phyloP scores from a whole-genome alignment of 2,113 vertebrate genomes.

The Hippocampus zosterae region DNA sequence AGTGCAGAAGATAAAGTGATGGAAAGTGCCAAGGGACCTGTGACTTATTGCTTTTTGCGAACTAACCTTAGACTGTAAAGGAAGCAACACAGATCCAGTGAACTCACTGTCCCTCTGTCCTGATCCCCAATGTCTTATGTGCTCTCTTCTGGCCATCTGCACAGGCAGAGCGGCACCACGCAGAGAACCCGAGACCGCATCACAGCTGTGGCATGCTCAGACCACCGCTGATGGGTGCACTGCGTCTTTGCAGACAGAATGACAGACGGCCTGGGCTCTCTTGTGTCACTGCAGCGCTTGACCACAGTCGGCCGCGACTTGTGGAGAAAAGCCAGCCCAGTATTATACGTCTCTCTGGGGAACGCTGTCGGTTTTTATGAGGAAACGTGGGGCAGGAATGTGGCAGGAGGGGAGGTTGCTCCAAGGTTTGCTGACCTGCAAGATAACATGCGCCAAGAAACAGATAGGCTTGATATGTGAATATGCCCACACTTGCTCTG shows the following conservation, averaged over 20 bases:
- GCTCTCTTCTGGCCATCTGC: constrained; percentile 34
- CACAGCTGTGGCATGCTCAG: constrained; percentile 63
- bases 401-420: constrained; percentile 11
- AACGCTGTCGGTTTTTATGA: constrained; percentile 46
- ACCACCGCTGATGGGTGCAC: constrained; percentile 39
- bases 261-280: constrained; percentile 51
- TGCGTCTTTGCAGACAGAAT: constrained; percentile 51
- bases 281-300: constrained; percentile 41
- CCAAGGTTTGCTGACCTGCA: constrained; percentile 51
- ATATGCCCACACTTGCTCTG: constrained; percentile 62
- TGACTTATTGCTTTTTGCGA: constrained; percentile 63
- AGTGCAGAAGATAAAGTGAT: constrained; percentile 63
- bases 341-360: constrained; percentile 46
- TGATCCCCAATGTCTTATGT: constrained; percentile 17
- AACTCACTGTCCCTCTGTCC: constrained; percentile 43
- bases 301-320: constrained; percentile 38
- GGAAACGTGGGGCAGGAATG: constrained; percentile 56
- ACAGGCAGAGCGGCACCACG: constrained; percentile 40
- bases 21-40: constrained; percentile 52
- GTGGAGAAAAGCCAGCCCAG: constrained; percentile 28
- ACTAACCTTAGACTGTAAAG: constrained; percentile 51
- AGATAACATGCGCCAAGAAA: constrained; percentile 69
- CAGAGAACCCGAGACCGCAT: constrained; percentile 35
- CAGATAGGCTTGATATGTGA: constrained; percentile 73
- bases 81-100: constrained; percentile 41